These are phyloP conservation scores for Lepisosteus oculatus DNA, from an alignment of 2,113 vertebrate species.

Conservation along the genomic window DNA sequence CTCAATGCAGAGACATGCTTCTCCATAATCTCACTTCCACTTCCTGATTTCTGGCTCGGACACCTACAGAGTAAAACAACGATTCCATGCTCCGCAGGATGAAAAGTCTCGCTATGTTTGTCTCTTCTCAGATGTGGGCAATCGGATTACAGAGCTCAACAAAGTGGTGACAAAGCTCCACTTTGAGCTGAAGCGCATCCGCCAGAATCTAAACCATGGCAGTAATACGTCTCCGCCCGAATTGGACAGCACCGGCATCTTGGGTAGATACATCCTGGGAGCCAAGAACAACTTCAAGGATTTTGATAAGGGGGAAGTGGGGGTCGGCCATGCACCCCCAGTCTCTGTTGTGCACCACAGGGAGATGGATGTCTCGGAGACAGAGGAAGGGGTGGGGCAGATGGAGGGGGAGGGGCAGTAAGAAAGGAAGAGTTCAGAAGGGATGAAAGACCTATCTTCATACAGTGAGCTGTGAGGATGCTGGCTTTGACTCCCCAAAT, in stretches of 20 bases:
- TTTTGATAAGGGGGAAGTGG: slow-evolving; percentile 41
- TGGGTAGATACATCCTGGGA: slow-evolving; percentile 74
- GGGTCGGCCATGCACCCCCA: slow-evolving; percentile 31
- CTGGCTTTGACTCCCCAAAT: slow-evolving; percentile 56
- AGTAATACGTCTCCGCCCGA: not conserved
- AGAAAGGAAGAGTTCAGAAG: not conserved
- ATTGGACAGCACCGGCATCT: slow-evolving; percentile 56
- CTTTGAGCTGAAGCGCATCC: slow-evolving; percentile 62
- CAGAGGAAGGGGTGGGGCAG: slow-evolving; percentile 1
- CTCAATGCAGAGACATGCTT: no score
- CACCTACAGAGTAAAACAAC: not conserved
- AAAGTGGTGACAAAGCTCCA: slow-evolving; percentile 73
- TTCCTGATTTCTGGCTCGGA: no score
- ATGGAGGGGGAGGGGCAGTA: not conserved
- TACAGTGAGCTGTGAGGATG: slow-evolving; percentile 60
- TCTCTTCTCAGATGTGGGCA: slow-evolving; percentile 69
- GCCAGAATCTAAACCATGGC: slow-evolving; percentile 34
- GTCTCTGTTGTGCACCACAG: slow-evolving; percentile 49
- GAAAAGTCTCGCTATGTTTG: not conserved
- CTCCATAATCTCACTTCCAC: no score
- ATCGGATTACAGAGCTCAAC: slow-evolving; percentile 79
- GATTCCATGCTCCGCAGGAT: not conserved
- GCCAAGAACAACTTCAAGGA: slow-evolving; percentile 79
- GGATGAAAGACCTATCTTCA: slow-evolving; percentile 37
- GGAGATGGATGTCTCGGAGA: slow-evolving; percentile 3